Percentiles rank a stretch among this genome's conserved stretches.
Evolutionary conservation across 2,888 invertebrate genomes (phyloP).

Genomic region (Trissolcus japonicus): DNA sequence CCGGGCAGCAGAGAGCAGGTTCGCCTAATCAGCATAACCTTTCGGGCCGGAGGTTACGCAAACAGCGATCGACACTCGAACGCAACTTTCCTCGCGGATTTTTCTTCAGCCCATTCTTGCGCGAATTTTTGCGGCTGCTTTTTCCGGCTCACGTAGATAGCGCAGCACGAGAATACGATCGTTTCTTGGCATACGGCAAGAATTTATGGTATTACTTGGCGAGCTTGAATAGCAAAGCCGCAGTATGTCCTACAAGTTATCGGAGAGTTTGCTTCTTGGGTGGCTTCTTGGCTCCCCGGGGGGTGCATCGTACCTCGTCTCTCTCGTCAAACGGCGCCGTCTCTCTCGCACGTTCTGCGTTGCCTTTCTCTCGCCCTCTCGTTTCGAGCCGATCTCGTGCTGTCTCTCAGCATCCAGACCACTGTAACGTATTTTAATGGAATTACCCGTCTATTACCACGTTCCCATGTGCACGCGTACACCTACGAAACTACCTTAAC

Average conservation of each 20-base stretch:
- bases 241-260: conserved; percentile 71
- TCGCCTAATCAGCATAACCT: conserved; percentile 35
- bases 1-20: conserved; percentile 18
- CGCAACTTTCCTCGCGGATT: conserved; percentile 41
- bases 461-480: conserved; percentile 60
- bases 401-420: conserved; percentile 59
- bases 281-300: conserved; percentile 72
- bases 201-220: conserved; percentile 68
- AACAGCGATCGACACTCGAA: conserved; percentile 21
- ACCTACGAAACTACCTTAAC: conserved; percentile 50
- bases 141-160: conserved; percentile 50
- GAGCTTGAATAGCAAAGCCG: conserved; percentile 67
- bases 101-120: conserved; percentile 28
- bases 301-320: conserved; percentile 66
- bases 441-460: conserved; percentile 69
- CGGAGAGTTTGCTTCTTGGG: conserved; percentile 73
- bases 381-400: conserved; percentile 53
- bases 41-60: conserved; percentile 36
- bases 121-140: conserved; percentile 38
- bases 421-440: conserved; percentile 68
- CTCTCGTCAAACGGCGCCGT: conserved; percentile 54
- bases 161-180: conserved; percentile 51
- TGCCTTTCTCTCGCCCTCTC: conserved; percentile 52
- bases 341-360: conserved; percentile 50
- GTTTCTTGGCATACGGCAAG: conserved; percentile 62